Conservation (phyloP, 2,113 vertebrate species). For the Percopsis transmontana region DNA sequence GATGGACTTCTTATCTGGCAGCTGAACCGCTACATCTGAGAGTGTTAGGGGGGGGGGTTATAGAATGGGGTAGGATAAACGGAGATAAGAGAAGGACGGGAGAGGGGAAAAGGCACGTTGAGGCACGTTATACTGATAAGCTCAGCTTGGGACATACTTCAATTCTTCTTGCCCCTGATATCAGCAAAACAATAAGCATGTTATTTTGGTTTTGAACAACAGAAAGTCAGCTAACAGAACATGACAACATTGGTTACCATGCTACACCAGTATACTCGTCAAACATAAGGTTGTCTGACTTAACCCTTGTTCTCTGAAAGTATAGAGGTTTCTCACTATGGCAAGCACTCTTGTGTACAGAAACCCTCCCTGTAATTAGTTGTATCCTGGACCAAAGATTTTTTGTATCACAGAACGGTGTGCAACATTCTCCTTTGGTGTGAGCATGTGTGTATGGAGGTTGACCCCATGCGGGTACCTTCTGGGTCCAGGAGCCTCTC, state of each 20-base stretch:
- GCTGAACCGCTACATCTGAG: conserved; percentile 91
- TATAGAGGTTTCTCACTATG: no score
- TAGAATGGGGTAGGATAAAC: neutral
- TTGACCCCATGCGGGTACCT: conserved; percentile 74
- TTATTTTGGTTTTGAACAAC: no score
- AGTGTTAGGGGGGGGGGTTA: conserved; percentile 9
- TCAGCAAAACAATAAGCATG: conserved; percentile 19
- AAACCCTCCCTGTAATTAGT: no score
- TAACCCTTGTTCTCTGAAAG: no score
- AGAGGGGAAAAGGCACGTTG: conserved; percentile 12
- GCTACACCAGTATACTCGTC: no score
- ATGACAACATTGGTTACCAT: no score
- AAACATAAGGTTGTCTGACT: no score
- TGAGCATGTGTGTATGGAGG: neutral
- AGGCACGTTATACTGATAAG: conserved; percentile 24
- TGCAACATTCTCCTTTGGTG: neutral
- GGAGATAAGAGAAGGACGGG: neutral
- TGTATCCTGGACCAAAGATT: no score
- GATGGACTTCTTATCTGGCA: conserved; percentile 98
- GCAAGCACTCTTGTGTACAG: no score
- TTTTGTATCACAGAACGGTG: neutral
- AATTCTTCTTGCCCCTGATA: conserved; percentile 17
- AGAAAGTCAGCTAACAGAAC: no score
- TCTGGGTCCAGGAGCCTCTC: conserved; percentile 95
- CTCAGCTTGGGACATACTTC: conserved; percentile 36